Evolutionary conservation across 2,888 invertebrate genomes (phyloP).

Genomic region (Eudemis profundana): DNA sequence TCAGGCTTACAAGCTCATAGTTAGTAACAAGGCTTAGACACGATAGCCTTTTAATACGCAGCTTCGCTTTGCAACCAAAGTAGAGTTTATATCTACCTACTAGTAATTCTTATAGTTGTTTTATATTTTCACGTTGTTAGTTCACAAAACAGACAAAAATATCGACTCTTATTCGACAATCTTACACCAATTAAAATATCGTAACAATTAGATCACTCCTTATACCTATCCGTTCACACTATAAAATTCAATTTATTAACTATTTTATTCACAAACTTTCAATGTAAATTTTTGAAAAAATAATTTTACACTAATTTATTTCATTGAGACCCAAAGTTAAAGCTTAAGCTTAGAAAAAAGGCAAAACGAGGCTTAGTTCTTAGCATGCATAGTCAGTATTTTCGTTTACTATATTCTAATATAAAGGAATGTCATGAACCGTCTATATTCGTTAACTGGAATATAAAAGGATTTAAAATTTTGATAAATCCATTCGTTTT

Average conservation of each 20-base stretch:
- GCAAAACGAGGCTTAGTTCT: slow-evolving; percentile 54
- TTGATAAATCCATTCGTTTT: slow-evolving; percentile 14
- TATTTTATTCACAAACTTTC: slow-evolving; percentile 52
- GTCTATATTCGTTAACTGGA: slow-evolving; percentile 51
- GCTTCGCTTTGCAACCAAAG: slow-evolving; percentile 7
- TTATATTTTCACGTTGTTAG: slow-evolving; percentile 26
- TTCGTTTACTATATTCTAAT: slow-evolving; percentile 37
- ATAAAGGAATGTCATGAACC: slow-evolving; percentile 66
- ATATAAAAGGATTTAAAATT: slow-evolving; percentile 20
- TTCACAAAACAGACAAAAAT: slow-evolving; percentile 21
- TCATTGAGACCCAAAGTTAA: slow-evolving; percentile 61
- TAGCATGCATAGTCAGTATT: slow-evolving; percentile 43
- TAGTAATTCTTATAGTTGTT: slow-evolving; percentile 21
- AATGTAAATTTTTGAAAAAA: slow-evolving; percentile 44
- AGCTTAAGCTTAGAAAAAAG: slow-evolving; percentile 55
- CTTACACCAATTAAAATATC: slow-evolving; percentile 39
- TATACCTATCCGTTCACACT: slow-evolving; percentile 46
- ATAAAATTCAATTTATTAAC: slow-evolving; percentile 46
- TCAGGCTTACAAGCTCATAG: slow-evolving; percentile 2
- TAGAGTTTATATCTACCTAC: slow-evolving; percentile 19
- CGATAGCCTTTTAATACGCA: slow-evolving; percentile 19
- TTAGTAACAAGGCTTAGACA: slow-evolving; percentile 4
- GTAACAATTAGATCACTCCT: slow-evolving; percentile 45
- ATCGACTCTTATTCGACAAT: slow-evolving; percentile 29
- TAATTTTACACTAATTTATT: slow-evolving; percentile 50